These are phyloP conservation scores for Notarius quadriscutis DNA, from an alignment of 2,113 vertebrate genomes.

Conservation along the genomic window DNA sequence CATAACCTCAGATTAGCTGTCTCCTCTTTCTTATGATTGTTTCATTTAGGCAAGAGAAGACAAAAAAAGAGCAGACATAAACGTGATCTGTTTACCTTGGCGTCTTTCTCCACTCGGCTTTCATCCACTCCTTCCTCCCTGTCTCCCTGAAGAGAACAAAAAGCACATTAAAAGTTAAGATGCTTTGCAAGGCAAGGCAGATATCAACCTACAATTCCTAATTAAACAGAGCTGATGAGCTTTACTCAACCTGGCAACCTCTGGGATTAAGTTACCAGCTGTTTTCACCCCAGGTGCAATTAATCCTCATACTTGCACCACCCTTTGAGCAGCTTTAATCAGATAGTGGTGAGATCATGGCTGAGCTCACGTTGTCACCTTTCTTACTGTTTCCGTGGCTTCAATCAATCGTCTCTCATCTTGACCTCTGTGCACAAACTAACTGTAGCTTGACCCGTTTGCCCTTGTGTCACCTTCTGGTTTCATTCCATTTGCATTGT, in stretches of 20 bases:
- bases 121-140: constrained; percentile 82
- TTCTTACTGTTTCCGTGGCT: neutral
- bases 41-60: neutral
- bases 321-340: constrained; percentile 50
- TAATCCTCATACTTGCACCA: constrained; percentile 47
- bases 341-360: constrained; percentile 60
- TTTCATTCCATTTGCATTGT: neutral
- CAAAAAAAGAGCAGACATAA: neutral
- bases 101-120: constrained; percentile 83
- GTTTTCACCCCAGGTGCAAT: constrained; percentile 46
- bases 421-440: neutral
- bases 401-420: constrained; percentile 4
- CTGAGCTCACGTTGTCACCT: constrained; percentile 54
- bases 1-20: neutral
- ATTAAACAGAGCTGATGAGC: constrained; percentile 28
- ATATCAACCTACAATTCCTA: constrained; percentile 21
- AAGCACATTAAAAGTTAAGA: constrained; percentile 18
- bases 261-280: constrained; percentile 46
- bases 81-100: constrained; percentile 77
- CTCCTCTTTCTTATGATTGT: neutral
- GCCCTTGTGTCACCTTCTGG: neutral
- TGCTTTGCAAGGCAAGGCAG: constrained; percentile 5
- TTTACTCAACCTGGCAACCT: constrained; percentile 45
- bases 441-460: constrained; percentile 8
- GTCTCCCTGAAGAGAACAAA: constrained; percentile 71